Evolutionary conservation across 1,140 invertebrate species (phyloP).

Genomic region (Listronotus bonariensis): DNA sequence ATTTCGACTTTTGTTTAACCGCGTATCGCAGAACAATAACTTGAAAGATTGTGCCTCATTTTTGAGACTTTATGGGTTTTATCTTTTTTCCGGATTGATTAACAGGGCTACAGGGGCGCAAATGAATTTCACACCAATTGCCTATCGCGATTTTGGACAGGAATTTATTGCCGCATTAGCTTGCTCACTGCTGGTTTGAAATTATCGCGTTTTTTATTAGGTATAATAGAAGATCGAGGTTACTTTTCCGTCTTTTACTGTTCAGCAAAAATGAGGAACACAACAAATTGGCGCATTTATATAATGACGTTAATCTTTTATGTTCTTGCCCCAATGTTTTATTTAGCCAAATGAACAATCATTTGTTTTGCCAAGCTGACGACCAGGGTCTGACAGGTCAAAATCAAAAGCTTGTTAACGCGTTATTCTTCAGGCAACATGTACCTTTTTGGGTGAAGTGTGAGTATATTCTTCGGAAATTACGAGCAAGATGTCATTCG

Average conservation of each 20-base stretch:
- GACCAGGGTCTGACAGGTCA: conserved; percentile 5
- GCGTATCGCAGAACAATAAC: no score
- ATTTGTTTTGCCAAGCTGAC: conserved; percentile 25
- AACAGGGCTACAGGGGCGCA: conserved; percentile 46
- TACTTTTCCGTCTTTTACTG: conserved; percentile 7
- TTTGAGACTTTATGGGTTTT: conserved; percentile 45
- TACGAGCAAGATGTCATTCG: no score
- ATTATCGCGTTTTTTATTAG: conserved; percentile 43
- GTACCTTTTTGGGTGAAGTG: no score
- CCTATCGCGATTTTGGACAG: conserved; percentile 46
- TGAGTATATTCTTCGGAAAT: no score
- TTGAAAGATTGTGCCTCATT: conserved; percentile 5
- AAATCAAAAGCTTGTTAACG: conserved; percentile 30
- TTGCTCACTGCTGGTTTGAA: conserved; percentile 39
- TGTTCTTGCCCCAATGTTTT: conserved; percentile 13
- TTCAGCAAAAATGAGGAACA: conserved; percentile 2
- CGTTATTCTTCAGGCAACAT: no score
- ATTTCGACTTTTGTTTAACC: conserved; percentile 47
- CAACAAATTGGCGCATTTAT: conserved; percentile 32
- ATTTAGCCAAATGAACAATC: conserved; percentile 14
- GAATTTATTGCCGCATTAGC: conserved; percentile 48
- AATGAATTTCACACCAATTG: conserved; percentile 54
- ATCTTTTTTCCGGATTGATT: conserved; percentile 53
- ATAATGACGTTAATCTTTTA: conserved; percentile 19
- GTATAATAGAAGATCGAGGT: conserved; percentile 6